phyloP scores from a whole-genome alignment of 2,888 invertebrate genomes.

The Epinotia demarniana region DNA sequence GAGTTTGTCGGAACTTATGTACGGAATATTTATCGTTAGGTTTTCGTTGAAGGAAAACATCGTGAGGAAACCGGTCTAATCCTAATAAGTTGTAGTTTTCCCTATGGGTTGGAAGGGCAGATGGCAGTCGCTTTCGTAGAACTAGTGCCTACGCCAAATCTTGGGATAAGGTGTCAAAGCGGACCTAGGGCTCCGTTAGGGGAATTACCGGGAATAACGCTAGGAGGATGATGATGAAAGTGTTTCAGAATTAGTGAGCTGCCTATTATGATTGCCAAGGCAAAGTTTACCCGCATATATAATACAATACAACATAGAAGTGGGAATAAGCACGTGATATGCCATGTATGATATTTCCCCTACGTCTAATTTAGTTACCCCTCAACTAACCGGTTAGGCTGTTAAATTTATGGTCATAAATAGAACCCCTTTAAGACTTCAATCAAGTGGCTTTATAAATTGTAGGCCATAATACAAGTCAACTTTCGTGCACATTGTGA shows the following conservation, averaged over 20 bases:
- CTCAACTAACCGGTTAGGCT: background rate
- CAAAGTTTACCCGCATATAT: slow-evolving; percentile 10
- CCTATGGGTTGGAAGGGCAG: no score
- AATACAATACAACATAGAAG: background rate
- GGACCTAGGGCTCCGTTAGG: no score
- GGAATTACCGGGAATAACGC: no score
- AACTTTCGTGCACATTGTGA: background rate
- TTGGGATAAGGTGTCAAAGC: no score
- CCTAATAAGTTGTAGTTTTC: no score
- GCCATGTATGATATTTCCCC: slow-evolving; percentile 4
- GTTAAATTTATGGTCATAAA: background rate
- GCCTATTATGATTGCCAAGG: background rate
- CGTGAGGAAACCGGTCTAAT: no score
- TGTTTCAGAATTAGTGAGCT: background rate
- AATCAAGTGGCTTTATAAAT: background rate
- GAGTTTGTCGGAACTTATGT: no score
- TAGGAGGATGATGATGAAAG: no score
- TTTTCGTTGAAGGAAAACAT: no score
- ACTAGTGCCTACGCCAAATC: no score
- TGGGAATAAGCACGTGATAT: slow-evolving; percentile 7
- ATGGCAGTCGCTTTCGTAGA: no score
- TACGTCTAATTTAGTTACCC: background rate
- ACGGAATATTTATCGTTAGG: no score
- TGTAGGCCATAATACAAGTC: background rate
- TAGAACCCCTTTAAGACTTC: background rate